A percentile compares a stretch with the other conserved stretches of the same genome.
Conservation (phyloP, 2,888 invertebrate genomes). For the Synergus japonicus region DNA sequence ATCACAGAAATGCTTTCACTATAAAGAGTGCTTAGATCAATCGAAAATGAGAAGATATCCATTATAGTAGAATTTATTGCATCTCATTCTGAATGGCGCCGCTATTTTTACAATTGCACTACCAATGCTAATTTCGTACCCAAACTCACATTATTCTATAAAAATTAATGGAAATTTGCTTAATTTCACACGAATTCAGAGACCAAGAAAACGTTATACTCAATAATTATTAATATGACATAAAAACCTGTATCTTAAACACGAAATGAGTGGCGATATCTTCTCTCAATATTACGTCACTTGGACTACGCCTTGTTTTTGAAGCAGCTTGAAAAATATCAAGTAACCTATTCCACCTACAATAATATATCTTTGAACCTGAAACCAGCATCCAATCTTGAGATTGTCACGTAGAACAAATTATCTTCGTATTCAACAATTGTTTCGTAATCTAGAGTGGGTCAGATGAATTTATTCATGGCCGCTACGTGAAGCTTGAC, state of each 20-base stretch:
- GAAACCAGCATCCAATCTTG: constrained; percentile 10
- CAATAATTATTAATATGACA: neutral
- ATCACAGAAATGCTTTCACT: constrained; percentile 39
- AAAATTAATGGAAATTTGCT: neutral
- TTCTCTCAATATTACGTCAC: constrained; percentile 20
- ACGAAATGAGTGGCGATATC: neutral
- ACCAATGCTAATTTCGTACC: neutral
- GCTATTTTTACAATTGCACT: neutral
- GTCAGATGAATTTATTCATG: neutral
- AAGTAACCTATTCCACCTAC: constrained; percentile 28
- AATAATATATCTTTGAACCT: constrained; percentile 18
- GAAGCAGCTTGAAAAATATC: constrained; percentile 14
- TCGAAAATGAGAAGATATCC: constrained; percentile 32
- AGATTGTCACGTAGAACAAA: neutral
- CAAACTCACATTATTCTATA: neutral
- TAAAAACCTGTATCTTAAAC: neutral
- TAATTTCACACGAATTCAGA: neutral
- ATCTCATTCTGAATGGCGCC: too few relatives aligned
- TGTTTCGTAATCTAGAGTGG: neutral
- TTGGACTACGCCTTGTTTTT: constrained; percentile 15
- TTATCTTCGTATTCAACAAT: neutral
- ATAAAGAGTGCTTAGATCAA: constrained; percentile 3
- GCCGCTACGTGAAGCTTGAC: neutral
- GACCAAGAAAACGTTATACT: neutral
- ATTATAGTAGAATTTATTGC: neutral